phyloP scores from a whole-genome alignment of 2,113 vertebrate species.

The Neotoma lepida region DNA sequence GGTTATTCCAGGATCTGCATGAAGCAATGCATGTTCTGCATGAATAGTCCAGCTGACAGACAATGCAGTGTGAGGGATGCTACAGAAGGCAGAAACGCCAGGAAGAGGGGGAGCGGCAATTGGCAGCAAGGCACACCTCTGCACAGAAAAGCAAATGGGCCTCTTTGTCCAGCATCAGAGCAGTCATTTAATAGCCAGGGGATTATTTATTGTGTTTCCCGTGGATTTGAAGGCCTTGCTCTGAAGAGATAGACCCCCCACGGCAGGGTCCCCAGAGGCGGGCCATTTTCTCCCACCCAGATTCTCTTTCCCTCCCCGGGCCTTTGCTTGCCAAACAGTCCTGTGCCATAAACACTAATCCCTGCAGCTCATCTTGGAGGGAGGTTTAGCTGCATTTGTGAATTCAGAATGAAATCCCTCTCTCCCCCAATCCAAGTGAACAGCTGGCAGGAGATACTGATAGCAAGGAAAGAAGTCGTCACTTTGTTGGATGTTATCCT shows the following conservation, averaged over 20 bases:
- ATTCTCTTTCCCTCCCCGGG: background rate
- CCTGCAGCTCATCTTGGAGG: background rate
- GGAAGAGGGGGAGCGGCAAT: background rate
- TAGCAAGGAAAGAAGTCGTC: constrained; percentile 54
- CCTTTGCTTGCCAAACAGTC: constrained; percentile 13
- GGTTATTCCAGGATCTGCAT: background rate
- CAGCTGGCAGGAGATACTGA: constrained; percentile 59
- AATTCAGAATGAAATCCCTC: constrained; percentile 64
- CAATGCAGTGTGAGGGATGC: background rate
- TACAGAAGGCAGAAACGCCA: background rate
- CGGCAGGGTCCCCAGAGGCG: too few species aligned
- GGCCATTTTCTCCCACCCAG: background rate
- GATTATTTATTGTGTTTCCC: background rate
- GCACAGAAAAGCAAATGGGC: background rate
- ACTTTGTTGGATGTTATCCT: constrained; percentile 51
- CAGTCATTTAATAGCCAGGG: background rate
- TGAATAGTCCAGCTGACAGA: background rate
- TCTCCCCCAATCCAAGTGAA: constrained; percentile 49
- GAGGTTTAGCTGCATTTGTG: constrained; percentile 45
- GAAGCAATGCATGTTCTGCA: background rate
- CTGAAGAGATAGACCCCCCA: background rate
- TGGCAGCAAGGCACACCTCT: background rate
- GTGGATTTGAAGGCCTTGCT: background rate
- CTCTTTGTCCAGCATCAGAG: background rate
- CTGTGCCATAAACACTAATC: constrained; percentile 41